A percentile compares a stretch with the other conserved stretches of the same genome.
These are phyloP conservation scores for Epinephelus awoara DNA, from an alignment of 2,797 vertebrate genomes.

Conservation along the genomic window DNA sequence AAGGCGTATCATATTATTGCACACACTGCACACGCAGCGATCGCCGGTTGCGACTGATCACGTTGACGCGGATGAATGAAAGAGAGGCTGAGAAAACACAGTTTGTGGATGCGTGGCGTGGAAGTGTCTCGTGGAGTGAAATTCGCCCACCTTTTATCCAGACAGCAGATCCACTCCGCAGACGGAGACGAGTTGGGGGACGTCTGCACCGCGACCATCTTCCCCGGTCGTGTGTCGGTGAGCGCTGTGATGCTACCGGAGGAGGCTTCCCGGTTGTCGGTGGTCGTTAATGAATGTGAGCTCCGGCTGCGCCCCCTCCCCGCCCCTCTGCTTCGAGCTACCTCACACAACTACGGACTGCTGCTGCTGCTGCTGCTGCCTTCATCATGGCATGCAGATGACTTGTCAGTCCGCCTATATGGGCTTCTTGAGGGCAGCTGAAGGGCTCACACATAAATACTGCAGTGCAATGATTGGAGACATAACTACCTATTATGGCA, in stretches of 20 bases:
- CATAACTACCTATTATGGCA: neutral
- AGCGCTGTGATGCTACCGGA: constrained; percentile 56
- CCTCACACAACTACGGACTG: constrained; percentile 54
- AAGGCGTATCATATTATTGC: constrained; percentile 23
- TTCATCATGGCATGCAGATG: constrained; percentile 57
- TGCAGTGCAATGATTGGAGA: neutral
- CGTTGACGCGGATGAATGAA: constrained; percentile 69
- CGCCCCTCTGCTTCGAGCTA: constrained; percentile 54
- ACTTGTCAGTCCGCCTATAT: constrained; percentile 41
- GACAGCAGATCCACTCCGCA: constrained; percentile 96
- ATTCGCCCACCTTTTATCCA: constrained; percentile 94
- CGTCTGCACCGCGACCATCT: constrained; percentile 95
- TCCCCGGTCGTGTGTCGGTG: constrained; percentile 77
- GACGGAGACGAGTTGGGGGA: constrained; percentile 89
- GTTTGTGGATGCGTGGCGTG: constrained; percentile 36
- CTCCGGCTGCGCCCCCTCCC: constrained; percentile 68
- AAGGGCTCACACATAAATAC: constrained; percentile 7
- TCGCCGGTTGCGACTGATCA: constrained; percentile 72
- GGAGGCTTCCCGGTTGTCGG: constrained; percentile 70
- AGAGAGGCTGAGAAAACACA: constrained; percentile 26
- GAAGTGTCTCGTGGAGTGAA: constrained; percentile 9
- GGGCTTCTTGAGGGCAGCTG: constrained; percentile 16
- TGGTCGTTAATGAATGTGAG: constrained; percentile 77
- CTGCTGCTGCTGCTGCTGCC: constrained; percentile 43
- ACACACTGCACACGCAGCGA: constrained; percentile 56